These are phyloP conservation scores for Lota lota DNA, from an alignment of 2,113 vertebrate species.

Conservation along the genomic window DNA sequence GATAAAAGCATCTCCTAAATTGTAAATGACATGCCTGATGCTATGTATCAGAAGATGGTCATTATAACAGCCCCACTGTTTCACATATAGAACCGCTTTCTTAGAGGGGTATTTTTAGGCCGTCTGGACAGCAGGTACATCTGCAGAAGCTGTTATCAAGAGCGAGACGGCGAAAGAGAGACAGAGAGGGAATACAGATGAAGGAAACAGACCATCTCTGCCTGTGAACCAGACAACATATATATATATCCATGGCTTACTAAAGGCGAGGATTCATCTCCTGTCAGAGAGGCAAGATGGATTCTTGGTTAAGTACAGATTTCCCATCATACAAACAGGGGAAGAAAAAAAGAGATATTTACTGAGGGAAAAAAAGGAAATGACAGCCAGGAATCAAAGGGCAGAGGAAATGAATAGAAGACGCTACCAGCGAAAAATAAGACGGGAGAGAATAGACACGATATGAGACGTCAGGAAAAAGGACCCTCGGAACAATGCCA, in stretches of 20 bases:
- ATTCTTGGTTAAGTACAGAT: neutral
- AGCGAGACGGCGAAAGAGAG: slow-evolving; percentile 7
- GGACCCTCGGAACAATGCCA: slow-evolving; percentile 31
- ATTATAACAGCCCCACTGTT: too few relatives aligned
- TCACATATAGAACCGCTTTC: neutral
- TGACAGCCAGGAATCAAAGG: slow-evolving; percentile 36
- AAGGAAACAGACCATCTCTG: slow-evolving; percentile 51
- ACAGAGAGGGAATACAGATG: slow-evolving; percentile 37
- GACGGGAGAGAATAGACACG: neutral
- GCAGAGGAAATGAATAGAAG: slow-evolving; percentile 51
- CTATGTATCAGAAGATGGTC: too few relatives aligned
- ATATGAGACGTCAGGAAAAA: slow-evolving; percentile 32
- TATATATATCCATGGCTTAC: neutral
- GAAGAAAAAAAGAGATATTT: slow-evolving; percentile 20
- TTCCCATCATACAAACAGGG: slow-evolving; percentile 7
- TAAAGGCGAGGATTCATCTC: neutral
- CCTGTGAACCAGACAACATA: neutral
- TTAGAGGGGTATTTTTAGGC: slow-evolving; percentile 15
- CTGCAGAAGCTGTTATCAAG: slow-evolving; percentile 56
- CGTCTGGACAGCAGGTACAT: slow-evolving; percentile 44
- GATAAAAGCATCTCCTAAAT: too few relatives aligned
- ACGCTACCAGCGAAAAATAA: slow-evolving; percentile 17
- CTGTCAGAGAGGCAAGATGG: neutral
- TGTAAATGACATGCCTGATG: too few relatives aligned
- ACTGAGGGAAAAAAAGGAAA: slow-evolving; percentile 33